A percentile compares a stretch with the other conserved stretches of the same genome.
Evolutionary conservation across 2,888 invertebrate genomes (phyloP).

Genomic region (Andrena flavipes): DNA sequence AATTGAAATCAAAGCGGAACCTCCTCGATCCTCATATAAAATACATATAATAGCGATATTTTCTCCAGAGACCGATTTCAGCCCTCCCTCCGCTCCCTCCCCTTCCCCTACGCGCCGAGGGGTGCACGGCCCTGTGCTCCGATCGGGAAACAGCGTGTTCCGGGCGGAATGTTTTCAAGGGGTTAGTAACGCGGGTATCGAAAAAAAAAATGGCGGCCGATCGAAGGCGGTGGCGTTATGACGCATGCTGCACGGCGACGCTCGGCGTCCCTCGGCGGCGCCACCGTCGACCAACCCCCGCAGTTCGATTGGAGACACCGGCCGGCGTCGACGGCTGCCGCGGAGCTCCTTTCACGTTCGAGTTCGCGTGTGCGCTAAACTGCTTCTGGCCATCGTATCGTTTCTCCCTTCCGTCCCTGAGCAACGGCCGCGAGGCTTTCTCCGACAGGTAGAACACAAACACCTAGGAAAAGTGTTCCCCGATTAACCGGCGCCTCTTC

Average conservation of each 20-base stretch:
- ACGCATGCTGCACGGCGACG: conserved; percentile 69
- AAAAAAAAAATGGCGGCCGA: conserved; percentile 79
- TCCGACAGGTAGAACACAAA: conserved; percentile 34
- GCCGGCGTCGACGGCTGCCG: conserved; percentile 81
- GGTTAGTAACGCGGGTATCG: conserved; percentile 69
- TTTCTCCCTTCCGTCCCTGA: neutral
- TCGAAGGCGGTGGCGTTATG: conserved; percentile 77
- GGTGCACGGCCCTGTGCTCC: conserved; percentile 27
- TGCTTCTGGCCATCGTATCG: neutral
- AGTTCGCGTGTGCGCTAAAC: conserved; percentile 64
- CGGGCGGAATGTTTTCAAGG: conserved; percentile 73
- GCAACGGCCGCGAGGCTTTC: conserved; percentile 8
- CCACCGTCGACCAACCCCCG: conserved; percentile 82
- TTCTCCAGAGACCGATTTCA: conserved; percentile 3
- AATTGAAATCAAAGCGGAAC: neutral
- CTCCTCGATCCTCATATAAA: neutral
- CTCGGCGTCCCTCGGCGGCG: conserved; percentile 77
- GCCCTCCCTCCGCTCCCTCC: too few relatives aligned
- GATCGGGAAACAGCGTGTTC: conserved; percentile 61
- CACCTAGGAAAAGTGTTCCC: neutral
- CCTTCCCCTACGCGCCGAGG: too few relatives aligned
- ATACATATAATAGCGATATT: neutral
- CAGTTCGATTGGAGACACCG: conserved; percentile 85
- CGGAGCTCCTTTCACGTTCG: conserved; percentile 52
- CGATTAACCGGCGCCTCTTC: neutral